Evolutionary conservation across 2,797 vertebrate genomes (phyloP).

Genomic region (Hoplostethus mediterraneus): DNA sequence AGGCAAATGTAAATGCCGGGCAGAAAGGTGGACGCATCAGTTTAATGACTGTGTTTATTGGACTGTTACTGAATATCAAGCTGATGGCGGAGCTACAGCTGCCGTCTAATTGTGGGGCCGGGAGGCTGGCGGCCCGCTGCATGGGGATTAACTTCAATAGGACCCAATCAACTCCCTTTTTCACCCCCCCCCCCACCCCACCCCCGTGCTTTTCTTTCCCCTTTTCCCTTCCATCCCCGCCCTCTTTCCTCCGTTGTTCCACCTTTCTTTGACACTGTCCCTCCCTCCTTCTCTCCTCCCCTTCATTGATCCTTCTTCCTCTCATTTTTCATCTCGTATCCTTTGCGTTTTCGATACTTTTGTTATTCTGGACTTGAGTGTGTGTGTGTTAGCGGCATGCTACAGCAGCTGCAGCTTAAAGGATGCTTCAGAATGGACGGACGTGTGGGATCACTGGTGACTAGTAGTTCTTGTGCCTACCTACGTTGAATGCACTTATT

Average conservation of each 20-base stretch:
- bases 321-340: background rate
- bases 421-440: slow-evolving; percentile 9
- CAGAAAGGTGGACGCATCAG: slow-evolving; percentile 57
- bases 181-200: slow-evolving; percentile 3
- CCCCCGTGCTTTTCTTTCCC: slow-evolving; percentile 15
- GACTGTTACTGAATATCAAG: slow-evolving; percentile 71
- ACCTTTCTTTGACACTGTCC: background rate
- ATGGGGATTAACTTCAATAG: slow-evolving; percentile 56
- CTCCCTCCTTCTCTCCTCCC: background rate
- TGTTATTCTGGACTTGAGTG: slow-evolving; percentile 10
- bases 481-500: too few relatives aligned
- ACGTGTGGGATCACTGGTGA: background rate
- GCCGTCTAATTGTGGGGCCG: slow-evolving; percentile 63
- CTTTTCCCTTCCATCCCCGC: background rate
- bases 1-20: slow-evolving; percentile 55
- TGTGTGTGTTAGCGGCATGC: background rate
- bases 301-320: background rate
- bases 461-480: too few relatives aligned
- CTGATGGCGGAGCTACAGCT: slow-evolving; percentile 65
- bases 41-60: slow-evolving; percentile 70
- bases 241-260: background rate
- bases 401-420: slow-evolving; percentile 12
- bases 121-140: slow-evolving; percentile 28
- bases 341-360: background rate
- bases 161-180: slow-evolving; percentile 48